phyloP scores from a whole-genome alignment of 2,888 invertebrate genomes.

The Tetranychus truncatus region DNA sequence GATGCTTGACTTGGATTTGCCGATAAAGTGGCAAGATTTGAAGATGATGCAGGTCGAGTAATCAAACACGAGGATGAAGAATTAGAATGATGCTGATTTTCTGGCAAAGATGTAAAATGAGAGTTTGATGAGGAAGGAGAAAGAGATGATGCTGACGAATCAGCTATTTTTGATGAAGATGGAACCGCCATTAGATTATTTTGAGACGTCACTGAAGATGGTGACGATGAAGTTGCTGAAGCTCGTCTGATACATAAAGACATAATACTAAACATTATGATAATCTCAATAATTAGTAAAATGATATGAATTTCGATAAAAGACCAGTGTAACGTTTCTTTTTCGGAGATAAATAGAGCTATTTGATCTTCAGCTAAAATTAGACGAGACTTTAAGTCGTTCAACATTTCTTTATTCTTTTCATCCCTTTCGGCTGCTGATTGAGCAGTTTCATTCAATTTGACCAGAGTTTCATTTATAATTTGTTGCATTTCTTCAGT shows the following conservation, averaged over 20 bases:
- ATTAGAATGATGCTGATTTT: too few species aligned
- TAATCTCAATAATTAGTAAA: conserved; percentile 31
- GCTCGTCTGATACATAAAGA: conserved; percentile 5
- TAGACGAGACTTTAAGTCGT: background rate
- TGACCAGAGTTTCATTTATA: conserved; percentile 41
- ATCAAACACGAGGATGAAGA: too few species aligned
- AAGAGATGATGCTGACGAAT: background rate
- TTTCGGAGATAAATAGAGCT: conserved; percentile 18
- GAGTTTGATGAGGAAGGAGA: conserved; percentile 5
- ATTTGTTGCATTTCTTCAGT: conserved; percentile 72
- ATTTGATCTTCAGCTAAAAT: background rate
- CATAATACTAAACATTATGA: conserved; percentile 30
- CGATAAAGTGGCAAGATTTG: too few species aligned
- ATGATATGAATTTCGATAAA: conserved; percentile 31
- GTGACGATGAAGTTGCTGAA: background rate
- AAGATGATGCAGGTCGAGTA: too few species aligned
- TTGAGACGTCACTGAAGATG: background rate
- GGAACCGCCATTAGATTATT: too few species aligned
- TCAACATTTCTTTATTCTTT: conserved; percentile 22
- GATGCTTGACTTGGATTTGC: too few species aligned
- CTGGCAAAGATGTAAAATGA: background rate
- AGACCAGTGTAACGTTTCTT: conserved; percentile 24
- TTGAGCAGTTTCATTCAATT: conserved; percentile 35
- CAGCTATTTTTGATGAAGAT: background rate
- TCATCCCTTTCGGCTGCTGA: conserved; percentile 42